phyloP scores from a whole-genome alignment of 1,140 invertebrate genomes.

The Carposina sasakii region DNA sequence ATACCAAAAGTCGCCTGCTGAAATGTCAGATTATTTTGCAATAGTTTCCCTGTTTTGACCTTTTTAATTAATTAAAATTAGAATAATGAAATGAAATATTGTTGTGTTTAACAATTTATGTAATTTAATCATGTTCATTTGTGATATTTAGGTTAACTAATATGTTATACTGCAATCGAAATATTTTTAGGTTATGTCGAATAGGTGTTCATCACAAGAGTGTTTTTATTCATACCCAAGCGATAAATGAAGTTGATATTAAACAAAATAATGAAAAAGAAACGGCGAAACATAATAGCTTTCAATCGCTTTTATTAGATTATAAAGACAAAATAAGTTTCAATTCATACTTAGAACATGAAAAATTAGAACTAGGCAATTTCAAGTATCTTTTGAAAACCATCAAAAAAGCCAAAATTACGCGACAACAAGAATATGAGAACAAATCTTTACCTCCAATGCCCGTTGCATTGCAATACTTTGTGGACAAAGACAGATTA shows the following conservation, averaged over 20 bases:
- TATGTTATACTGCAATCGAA: no score
- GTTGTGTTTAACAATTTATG: no score
- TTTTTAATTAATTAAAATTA: no score
- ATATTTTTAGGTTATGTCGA: slow-evolving; percentile 39
- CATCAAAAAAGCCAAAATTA: slow-evolving; percentile 42
- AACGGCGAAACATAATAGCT: slow-evolving; percentile 28
- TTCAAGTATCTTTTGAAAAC: slow-evolving; percentile 61
- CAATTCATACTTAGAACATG: slow-evolving; percentile 53
- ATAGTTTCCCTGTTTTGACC: no score
- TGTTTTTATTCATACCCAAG: slow-evolving; percentile 28
- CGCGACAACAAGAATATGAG: slow-evolving; percentile 26
- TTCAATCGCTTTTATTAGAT: slow-evolving; percentile 35
- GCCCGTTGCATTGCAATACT: slow-evolving; percentile 53
- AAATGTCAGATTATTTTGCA: no score
- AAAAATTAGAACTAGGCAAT: slow-evolving; percentile 53
- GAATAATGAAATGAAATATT: no score
- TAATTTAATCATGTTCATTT: no score
- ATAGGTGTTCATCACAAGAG: slow-evolving; percentile 20
- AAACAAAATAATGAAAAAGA: slow-evolving; percentile 17
- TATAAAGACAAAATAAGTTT: slow-evolving; percentile 50
- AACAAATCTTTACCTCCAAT: slow-evolving; percentile 41
- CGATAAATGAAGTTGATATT: slow-evolving; percentile 15
- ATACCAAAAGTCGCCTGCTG: no score
- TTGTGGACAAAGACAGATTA: slow-evolving; percentile 43
- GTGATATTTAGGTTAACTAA: no score